Evolutionary conservation across 2,888 invertebrate genomes (phyloP).

Genomic region (Trachelus troglodyta): DNA sequence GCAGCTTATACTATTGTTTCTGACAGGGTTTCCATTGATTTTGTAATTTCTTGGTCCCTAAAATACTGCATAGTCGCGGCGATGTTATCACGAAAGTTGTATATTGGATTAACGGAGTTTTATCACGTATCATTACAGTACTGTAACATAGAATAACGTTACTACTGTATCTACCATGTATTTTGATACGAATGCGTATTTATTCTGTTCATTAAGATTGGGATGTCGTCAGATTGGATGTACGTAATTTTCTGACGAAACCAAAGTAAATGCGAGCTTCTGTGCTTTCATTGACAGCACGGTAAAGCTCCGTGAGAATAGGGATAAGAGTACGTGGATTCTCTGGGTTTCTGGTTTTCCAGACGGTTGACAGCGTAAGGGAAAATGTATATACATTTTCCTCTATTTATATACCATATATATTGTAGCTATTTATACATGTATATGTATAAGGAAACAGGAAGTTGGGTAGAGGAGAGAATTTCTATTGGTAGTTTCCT

Average conservation of each 20-base stretch:
- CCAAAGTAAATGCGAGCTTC: neutral
- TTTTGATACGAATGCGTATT: neutral
- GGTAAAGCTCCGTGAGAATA: neutral
- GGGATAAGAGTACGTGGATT: neutral
- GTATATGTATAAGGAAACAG: neutral
- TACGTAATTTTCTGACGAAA: neutral
- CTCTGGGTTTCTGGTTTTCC: neutral
- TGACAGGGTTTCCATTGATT: no score
- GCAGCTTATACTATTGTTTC: no score
- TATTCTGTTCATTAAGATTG: neutral
- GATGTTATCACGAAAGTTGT: no score
- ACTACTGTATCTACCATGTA: neutral
- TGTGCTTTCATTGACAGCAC: neutral
- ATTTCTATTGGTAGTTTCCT: neutral
- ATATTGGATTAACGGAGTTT: no score
- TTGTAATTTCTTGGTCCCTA: no score
- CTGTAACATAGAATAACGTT: neutral
- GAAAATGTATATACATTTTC: neutral
- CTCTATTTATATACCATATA: neutral
- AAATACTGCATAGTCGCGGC: no score
- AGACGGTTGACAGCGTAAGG: neutral
- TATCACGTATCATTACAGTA: neutral
- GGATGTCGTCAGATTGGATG: neutral
- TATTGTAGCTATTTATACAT: neutral
- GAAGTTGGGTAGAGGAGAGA: neutral